Base-by-base conservation (phyloP, 2,113 vertebrate genomes). In the Aegithalos caudatus region DNA sequence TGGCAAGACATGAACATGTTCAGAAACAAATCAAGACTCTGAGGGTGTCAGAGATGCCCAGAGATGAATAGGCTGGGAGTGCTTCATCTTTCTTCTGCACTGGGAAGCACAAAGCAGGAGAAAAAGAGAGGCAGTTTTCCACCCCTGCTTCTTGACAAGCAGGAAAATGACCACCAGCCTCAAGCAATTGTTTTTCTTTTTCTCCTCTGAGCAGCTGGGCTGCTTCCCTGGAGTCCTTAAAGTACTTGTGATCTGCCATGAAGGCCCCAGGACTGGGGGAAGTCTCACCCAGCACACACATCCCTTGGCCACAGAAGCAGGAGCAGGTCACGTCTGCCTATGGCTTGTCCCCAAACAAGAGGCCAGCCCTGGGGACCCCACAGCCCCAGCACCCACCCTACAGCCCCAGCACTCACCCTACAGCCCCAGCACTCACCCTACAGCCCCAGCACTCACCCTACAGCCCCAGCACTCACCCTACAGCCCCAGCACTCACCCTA, bases 391-490 rank as follows among this genome's bases (percentile, higher is more conserved):
- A 71, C 16, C 92, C 95, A 99, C 99, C 99, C 99, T 98, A 51
- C 99, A 99, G 92, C 99, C 99, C 0, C 44, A 66, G 31, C 4
- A 31, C 6, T 0, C 1, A 38, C 7, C 23, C 31, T 13, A 37
- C 14, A 37, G 27, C 42, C 29, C 23, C 47, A 54, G 60, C 1
- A 54, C 18, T 92, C 93, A 99, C 99, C 99, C 99, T 98, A 56
- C 99, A 99, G 91, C 99, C 99, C 0, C 47, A 38, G 18, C 3
- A 35, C 3, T 0, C 22, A 99, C 99, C 99, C 99, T 98, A 53
- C 98, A 99, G 92, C 99, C 99, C 0, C 47, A 69, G 14, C 2
- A n/a, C 12, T 2, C 4, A 53, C 13, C 13, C 23, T 24, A 31
- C 14, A 60, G n/a, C 44, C 22, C 14, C 58, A 79, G 61, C 4